Evolutionary conservation across 2,888 invertebrate genomes (phyloP), one percentile per base, ranked within the genome.

Genomic region (Linnaemya tessellans): DNA sequence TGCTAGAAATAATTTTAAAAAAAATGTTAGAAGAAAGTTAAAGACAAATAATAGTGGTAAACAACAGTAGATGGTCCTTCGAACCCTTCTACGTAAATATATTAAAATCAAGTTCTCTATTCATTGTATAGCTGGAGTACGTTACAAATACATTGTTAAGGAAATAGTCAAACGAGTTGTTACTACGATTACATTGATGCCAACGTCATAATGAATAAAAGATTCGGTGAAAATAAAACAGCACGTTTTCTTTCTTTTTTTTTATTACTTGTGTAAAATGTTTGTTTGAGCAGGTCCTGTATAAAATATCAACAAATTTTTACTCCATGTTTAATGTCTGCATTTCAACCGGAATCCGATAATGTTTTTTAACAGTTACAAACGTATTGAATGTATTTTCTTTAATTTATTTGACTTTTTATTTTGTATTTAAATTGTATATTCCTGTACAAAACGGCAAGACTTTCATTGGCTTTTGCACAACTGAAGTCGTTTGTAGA

Each of bases 351-450:
- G 83, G 74, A 84, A 74, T 70, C 71, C 25, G 22, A 71, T 60
- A 65, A 70, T 65, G 60, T 75, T 75, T 70, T 56, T 80, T 84
- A 65, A 75, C 64, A 74, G 30, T 70, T 70, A 58, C 62, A 58
- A 54, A 22, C 43, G 5, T 56, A 35, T 62, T 54, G 13, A 15
- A 54, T 58, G 46, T 64, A 25, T 41, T n/a, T 73, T 51, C n/a
- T 18, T 56, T 54, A 20, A 4, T n/a, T 20, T 15, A 41, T 38
- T 38, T 4, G 20, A n/a, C 10, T 58, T 43, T 22, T 41, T 41
- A 1, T 11, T 41, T 1, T 11, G 18, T 15, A 30, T 20, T 71
- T 56, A 7, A 43, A 20, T 25, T 58, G 15, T 41, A 35, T n/a
- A 46, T 22, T 35, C 30, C 46, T 18, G 46, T 60, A 9, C n/a